phyloP scores from a whole-genome alignment of 2,797 vertebrate species.

The Arremon brunneinucha region DNA sequence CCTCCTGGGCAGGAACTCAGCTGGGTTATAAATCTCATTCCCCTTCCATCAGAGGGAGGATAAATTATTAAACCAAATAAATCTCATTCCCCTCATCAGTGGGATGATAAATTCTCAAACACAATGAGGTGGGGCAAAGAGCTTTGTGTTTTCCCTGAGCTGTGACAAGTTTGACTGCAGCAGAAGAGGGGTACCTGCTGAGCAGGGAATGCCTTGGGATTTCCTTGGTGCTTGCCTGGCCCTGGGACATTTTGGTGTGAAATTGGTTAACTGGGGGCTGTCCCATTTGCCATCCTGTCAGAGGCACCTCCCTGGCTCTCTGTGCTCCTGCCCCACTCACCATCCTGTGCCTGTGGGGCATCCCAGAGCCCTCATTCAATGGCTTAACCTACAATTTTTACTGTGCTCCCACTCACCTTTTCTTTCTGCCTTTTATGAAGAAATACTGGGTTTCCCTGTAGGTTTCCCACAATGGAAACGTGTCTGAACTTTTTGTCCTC shows the following conservation, averaged over 20 bases:
- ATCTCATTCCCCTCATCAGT: not conserved
- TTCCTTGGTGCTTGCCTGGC: not conserved
- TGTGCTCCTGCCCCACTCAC: fast-evolving
- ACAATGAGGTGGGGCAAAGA: not conserved
- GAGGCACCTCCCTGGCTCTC: not conserved
- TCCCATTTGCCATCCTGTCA: fast-evolving
- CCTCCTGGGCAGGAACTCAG: not conserved
- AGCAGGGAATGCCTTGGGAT: not conserved
- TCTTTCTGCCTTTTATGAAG: not conserved
- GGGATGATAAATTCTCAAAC: not conserved
- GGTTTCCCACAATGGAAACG: not conserved
- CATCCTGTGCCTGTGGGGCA: not conserved
- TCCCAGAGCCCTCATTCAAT: not conserved
- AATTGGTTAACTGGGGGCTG: not conserved
- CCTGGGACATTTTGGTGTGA: fast-evolving
- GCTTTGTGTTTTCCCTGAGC: not conserved
- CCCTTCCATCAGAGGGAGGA: no score
- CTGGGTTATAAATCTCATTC: not conserved
- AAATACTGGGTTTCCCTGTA: not conserved
- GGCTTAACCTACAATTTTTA: not conserved
- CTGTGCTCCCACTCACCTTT: not conserved
- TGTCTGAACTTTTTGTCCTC: not conserved
- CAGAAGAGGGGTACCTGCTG: not conserved
- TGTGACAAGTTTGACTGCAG: not conserved
- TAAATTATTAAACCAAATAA: no score